phyloP scores from a whole-genome alignment of 2,888 invertebrate species.

The Margaritifera margaritifera region DNA sequence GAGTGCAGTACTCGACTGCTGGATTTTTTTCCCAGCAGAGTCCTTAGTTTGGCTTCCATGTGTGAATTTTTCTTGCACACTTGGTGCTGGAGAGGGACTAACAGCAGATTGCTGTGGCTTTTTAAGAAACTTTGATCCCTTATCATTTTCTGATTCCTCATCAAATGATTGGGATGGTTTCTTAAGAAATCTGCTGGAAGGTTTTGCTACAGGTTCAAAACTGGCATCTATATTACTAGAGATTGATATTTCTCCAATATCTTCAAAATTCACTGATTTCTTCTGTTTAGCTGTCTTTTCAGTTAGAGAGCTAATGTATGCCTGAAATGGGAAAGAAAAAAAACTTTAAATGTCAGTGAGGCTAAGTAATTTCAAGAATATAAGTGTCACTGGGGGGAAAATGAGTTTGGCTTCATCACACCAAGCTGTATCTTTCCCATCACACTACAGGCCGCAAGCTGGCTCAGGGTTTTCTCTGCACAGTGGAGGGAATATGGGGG shows the following conservation, averaged over 20 bases:
- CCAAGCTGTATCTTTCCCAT: too few species aligned
- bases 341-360: background rate
- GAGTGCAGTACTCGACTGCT: conserved; percentile 32
- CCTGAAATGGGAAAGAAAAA: conserved; percentile 37
- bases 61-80: conserved; percentile 18
- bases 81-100: conserved; percentile 35
- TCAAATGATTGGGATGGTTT: conserved; percentile 43
- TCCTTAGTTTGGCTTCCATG: background rate
- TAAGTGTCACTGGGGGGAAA: background rate
- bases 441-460: too few species aligned
- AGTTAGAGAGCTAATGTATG: conserved; percentile 55
- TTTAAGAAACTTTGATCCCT: conserved; percentile 18
- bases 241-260: conserved; percentile 62
- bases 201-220: conserved; percentile 27
- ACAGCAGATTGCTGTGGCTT: conserved; percentile 39
- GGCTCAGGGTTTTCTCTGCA: too few species aligned
- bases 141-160: conserved; percentile 10
- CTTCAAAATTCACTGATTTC: conserved; percentile 58
- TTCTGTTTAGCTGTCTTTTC: conserved; percentile 56
- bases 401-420: too few species aligned
- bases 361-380: conserved; percentile 4
- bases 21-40: too few species aligned
- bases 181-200: conserved; percentile 59
- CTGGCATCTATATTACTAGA: conserved; percentile 55
- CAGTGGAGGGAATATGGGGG: too few species aligned